Percentiles rank a stretch among this genome's conserved stretches.
Conservation (phyloP, 2,113 vertebrate species). For the Tyto alba region DNA sequence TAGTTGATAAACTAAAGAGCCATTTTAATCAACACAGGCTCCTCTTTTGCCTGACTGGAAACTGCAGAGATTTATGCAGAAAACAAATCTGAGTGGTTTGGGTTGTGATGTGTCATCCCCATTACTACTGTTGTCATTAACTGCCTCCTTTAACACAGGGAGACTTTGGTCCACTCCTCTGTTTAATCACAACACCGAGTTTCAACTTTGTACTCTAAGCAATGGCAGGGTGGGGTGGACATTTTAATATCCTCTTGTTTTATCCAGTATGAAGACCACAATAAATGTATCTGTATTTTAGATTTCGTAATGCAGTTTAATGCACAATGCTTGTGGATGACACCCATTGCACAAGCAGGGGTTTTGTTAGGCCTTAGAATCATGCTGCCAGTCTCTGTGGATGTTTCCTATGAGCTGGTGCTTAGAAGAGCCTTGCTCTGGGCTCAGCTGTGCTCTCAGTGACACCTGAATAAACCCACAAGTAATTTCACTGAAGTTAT, state of each 20-base stretch:
- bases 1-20: background rate
- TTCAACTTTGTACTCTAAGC: background rate
- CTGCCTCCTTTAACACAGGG: background rate
- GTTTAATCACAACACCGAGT: accelerated
- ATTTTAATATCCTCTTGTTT: background rate
- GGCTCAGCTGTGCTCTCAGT: background rate
- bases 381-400: background rate
- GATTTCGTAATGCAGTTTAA: background rate
- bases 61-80: background rate
- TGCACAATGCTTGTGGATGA: background rate
- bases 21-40: background rate
- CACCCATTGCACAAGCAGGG: background rate
- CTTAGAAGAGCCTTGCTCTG: background rate
- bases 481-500: background rate
- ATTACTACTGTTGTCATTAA: background rate
- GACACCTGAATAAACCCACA: background rate
- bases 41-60: background rate
- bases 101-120: background rate
- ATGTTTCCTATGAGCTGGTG: background rate
- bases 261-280: background rate
- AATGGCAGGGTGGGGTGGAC: background rate
- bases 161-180: background rate
- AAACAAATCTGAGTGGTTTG: background rate
- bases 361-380: background rate
- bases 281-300: background rate